Conservation (phyloP, 1,140 invertebrate species). For the Pogonus chalceus region DNA sequence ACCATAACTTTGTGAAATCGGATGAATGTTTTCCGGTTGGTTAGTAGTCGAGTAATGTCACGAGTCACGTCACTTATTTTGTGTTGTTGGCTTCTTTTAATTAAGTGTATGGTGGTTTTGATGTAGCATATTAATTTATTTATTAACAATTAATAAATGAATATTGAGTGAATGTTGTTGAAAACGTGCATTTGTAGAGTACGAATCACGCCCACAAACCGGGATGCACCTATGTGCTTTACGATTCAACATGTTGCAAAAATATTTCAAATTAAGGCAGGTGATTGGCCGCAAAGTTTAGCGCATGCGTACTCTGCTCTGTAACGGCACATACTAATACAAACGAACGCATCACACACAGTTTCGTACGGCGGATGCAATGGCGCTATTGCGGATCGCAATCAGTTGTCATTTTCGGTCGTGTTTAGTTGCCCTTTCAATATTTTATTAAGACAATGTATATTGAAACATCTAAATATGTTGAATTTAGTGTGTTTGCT, state of each 20-base stretch:
- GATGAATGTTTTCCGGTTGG: constrained; percentile 15
- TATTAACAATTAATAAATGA: too few relatives aligned
- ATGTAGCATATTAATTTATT: too few relatives aligned
- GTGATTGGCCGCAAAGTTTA: constrained; percentile 15
- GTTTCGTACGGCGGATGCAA: constrained; percentile 29
- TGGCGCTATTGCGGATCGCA: constrained; percentile 27
- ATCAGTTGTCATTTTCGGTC: neutral
- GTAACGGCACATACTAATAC: constrained; percentile 18
- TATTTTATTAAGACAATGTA: neutral
- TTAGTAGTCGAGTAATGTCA: constrained; percentile 3
- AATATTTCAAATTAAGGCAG: constrained; percentile 12
- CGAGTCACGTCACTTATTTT: neutral
- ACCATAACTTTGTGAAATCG: constrained; percentile 15
- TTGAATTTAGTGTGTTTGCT: neutral
- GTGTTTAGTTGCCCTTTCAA: neutral
- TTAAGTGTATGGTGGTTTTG: too few relatives aligned
- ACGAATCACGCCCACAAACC: neutral
- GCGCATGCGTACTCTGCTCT: constrained; percentile 20
- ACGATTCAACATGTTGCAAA: constrained; percentile 12
- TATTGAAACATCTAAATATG: neutral
- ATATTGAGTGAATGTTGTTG: too few relatives aligned
- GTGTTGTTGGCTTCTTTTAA: neutral
- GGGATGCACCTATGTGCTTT: neutral
- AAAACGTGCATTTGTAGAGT: neutral
- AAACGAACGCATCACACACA: neutral